phyloP scores from a whole-genome alignment of 2,888 invertebrate species.

The Drosophila fulvimacula region DNA sequence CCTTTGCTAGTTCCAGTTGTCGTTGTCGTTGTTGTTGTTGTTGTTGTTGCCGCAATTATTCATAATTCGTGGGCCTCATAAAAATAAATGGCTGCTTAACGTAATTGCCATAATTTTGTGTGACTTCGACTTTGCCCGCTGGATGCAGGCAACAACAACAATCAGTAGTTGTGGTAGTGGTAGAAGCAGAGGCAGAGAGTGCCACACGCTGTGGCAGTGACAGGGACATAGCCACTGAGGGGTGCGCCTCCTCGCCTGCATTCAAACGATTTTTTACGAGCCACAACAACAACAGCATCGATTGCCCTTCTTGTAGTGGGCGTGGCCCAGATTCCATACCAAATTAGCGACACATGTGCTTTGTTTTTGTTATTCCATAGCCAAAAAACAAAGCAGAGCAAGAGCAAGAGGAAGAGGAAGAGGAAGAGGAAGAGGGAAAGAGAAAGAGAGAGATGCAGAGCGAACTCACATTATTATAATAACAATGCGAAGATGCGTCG shows the following conservation, averaged over 20 bases:
- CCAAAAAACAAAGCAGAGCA: background rate
- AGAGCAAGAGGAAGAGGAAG: background rate
- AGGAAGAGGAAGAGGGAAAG: background rate
- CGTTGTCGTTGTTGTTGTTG: conserved; percentile 26
- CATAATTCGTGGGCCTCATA: conserved; percentile 79
- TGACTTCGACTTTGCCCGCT: conserved; percentile 64
- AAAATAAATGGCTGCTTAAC: conserved; percentile 79
- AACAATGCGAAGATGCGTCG: conserved; percentile 19
- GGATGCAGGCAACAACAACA: conserved; percentile 29
- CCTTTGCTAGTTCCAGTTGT: conserved; percentile 4
- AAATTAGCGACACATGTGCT: conserved; percentile 74
- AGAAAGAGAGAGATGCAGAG: background rate
- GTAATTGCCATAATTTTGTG: conserved; percentile 78
- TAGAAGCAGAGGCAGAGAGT: conserved; percentile 1
- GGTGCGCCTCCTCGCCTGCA: conserved; percentile 43
- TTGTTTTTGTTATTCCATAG: conserved; percentile 27
- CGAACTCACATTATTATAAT: conserved; percentile 27
- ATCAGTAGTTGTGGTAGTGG: background rate
- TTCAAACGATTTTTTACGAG: conserved; percentile 46
- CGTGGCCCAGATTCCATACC: conserved; percentile 51
- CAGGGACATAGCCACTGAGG: conserved; percentile 20
- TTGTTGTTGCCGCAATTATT: conserved; percentile 64
- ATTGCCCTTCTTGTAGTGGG: conserved; percentile 35
- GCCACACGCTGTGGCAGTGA: conserved; percentile 9
- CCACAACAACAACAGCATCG: conserved; percentile 19